phyloP scores from a whole-genome alignment of 2,888 invertebrate genomes.

The Tetranychus truncatus region DNA sequence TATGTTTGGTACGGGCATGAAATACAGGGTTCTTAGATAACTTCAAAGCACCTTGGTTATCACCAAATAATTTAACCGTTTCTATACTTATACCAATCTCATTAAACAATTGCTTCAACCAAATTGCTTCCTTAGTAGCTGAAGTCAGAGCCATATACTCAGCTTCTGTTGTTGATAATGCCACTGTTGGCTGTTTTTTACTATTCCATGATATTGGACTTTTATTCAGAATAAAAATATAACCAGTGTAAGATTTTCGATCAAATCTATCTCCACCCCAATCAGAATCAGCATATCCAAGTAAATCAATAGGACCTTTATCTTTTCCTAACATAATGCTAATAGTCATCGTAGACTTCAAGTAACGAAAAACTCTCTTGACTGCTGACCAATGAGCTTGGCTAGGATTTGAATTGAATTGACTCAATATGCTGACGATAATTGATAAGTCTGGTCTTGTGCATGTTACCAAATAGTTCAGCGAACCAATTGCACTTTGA shows the following conservation, averaged over 20 bases:
- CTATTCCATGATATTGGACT: slow-evolving; percentile 20
- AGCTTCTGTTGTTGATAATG: slow-evolving; percentile 26
- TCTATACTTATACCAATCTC: not conserved
- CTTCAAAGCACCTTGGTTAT: slow-evolving; percentile 27
- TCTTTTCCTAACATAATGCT: not conserved
- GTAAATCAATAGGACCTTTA: not conserved
- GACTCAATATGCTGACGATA: not conserved
- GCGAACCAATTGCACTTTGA: slow-evolving; percentile 9
- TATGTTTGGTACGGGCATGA: slow-evolving; percentile 28
- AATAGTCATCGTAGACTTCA: not conserved
- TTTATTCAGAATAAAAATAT: slow-evolving; percentile 15
- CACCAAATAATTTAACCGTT: slow-evolving; percentile 13
- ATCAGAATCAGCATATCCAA: slow-evolving; percentile 24
- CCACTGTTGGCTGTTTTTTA: slow-evolving; percentile 24
- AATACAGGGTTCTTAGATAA: slow-evolving; percentile 26
- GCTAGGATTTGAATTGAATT: not conserved
- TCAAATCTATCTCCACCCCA: slow-evolving; percentile 23
- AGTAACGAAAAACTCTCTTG: slow-evolving; percentile 13
- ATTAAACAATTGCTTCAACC: slow-evolving; percentile 16
- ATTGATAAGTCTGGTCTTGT: slow-evolving; percentile 17
- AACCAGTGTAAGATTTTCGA: slow-evolving; percentile 24
- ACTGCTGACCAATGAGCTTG: slow-evolving; percentile 13
- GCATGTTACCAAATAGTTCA: slow-evolving; percentile 10
- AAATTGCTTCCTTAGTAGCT: slow-evolving; percentile 25
- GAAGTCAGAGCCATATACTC: slow-evolving; percentile 26